phyloP scores from a whole-genome alignment of 2,113 vertebrate species.

The Stercorarius parasiticus region DNA sequence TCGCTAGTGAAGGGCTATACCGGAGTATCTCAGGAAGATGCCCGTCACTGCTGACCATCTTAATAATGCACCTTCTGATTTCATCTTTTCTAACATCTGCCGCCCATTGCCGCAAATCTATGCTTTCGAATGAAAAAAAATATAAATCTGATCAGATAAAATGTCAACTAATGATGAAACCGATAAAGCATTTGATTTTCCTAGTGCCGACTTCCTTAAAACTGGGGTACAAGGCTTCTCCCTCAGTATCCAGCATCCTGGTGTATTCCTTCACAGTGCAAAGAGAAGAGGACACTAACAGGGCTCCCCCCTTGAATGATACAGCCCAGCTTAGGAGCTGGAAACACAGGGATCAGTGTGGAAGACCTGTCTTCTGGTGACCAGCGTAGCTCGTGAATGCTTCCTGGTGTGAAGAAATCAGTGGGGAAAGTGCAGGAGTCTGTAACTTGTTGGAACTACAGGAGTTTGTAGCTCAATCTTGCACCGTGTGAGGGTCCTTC shows the following conservation, averaged over 20 bases:
- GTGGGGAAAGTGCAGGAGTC: background rate
- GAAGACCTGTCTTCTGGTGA: background rate
- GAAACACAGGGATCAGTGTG: background rate
- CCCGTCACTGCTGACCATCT: background rate
- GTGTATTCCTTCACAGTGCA: background rate
- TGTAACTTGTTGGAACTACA: background rate
- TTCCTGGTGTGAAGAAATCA: background rate
- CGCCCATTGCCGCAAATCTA: background rate
- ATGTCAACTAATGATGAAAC: background rate
- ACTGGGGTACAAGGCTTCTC: background rate
- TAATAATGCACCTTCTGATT: background rate
- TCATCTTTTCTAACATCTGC: background rate
- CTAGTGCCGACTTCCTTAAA: background rate
- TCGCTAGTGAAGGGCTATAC: background rate
- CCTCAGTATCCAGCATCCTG: background rate
- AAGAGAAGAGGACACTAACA: background rate
- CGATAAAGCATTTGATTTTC: background rate
- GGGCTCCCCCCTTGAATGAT: background rate
- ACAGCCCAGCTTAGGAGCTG: background rate
- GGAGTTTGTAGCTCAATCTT: background rate
- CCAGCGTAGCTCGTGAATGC: accelerated
- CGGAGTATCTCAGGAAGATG: background rate
- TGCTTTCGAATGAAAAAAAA: background rate
- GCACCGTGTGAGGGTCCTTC: background rate
- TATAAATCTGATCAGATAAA: background rate